Base-by-base conservation (phyloP, 2,797 vertebrate species). In the Setipinna tenuifilis region DNA sequence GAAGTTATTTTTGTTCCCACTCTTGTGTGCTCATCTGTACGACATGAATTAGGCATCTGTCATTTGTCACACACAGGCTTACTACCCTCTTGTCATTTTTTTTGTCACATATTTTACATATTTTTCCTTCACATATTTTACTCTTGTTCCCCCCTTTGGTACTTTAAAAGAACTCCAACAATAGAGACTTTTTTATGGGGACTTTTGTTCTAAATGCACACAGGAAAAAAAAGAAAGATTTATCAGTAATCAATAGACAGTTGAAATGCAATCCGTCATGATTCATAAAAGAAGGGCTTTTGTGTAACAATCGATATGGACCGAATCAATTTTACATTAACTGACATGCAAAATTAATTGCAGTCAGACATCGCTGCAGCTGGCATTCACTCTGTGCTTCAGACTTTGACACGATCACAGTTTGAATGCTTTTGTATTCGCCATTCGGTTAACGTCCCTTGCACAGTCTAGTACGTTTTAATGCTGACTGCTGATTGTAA, bases 341-440 rank as follows among this genome's bases (percentile, higher is more conserved):
- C 71, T 78, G 71, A 78, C 71, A 78, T 44, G 31, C 71, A 44
- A 78, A 78, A 78, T 78, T 44, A 78, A 78, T 78, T 31, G 44
- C 71, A 78, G 19, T 44, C 31, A 41, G 35, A 17, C 17, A 78
- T 21, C 1, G 71, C 35, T 21, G 21, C 68, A 75, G 19, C 14
- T 75, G 31, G 28, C 14, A 41, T 16, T 31, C 31, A 41, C 31
- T 17, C 35, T 35, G 19, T 78, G 71, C 5, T 44, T n/a, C n/a
- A 75, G 68, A 41, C 16, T 75, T 41, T 21, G 71, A 78, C 35
- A 41, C 16, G 71, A 78, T 44, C 71, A 78, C 31, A 78, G 31
- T 78, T 19, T 25, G 17, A 78, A 41, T 21, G 17, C 6, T 78
- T 78, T 78, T 17, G 35, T 41, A 78, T 44, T 78, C 71, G 17